These are phyloP conservation scores for Ooceraea biroi DNA, from an alignment of 1,140 invertebrate species.

Conservation along the genomic window DNA sequence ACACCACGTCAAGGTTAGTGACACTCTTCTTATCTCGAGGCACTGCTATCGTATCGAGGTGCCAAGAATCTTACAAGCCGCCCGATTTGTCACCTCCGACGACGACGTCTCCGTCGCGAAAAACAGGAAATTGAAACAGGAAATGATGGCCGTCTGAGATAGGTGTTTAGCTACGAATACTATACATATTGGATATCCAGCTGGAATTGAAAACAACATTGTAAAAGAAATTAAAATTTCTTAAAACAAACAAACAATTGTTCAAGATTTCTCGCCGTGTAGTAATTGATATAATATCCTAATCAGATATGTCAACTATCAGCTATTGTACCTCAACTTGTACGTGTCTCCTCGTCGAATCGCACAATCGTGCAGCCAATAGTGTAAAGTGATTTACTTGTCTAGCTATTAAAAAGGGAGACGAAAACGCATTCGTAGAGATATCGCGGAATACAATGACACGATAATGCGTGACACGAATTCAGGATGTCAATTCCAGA, in stretches of 20 bases:
- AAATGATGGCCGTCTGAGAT: background rate
- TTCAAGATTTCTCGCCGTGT: too few relatives aligned
- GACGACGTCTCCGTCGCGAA: background rate
- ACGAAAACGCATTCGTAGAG: conserved; percentile 5
- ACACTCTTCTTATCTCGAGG: conserved; percentile 69
- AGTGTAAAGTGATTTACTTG: background rate
- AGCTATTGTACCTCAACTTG: too few relatives aligned
- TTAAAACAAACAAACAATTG: too few relatives aligned
- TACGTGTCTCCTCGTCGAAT: too few relatives aligned
- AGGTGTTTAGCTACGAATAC: background rate
- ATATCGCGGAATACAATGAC: conserved; percentile 13
- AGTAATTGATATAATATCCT: too few relatives aligned
- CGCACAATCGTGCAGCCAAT: too few relatives aligned
- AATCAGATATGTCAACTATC: too few relatives aligned
- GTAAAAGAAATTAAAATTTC: too few relatives aligned
- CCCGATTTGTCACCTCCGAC: conserved; percentile 30
- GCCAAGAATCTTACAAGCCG: conserved; percentile 42
- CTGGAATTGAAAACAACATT: background rate
- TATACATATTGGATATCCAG: background rate
- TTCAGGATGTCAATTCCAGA: conserved; percentile 35
- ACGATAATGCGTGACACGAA: conserved; percentile 33
- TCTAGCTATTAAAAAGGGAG: background rate
- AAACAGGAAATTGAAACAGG: conserved; percentile 36
- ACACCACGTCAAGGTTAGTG: conserved; percentile 67
- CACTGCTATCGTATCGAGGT: background rate